These are phyloP conservation scores for Myopa tessellatipennis DNA, from an alignment of 2,888 invertebrate species.

Conservation along the genomic window DNA sequence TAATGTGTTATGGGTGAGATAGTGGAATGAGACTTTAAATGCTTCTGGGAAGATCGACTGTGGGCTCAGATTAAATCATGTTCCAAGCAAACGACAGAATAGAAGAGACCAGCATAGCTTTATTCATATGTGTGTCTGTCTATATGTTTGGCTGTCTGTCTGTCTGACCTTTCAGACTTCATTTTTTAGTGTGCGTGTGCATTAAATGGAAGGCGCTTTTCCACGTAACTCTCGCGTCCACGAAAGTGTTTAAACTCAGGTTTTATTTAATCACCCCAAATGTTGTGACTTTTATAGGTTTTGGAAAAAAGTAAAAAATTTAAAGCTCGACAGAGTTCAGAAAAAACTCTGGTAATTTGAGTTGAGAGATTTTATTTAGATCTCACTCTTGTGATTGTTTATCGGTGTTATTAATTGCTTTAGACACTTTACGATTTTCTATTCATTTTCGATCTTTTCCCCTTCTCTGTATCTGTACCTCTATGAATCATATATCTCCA, in stretches of 20 bases:
- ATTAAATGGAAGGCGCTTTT: constrained; percentile 15
- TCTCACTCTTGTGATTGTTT: background rate
- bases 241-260: background rate
- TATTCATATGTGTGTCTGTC: no score
- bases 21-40: constrained; percentile 6
- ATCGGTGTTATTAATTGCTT: constrained; percentile 28
- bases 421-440: constrained; percentile 33
- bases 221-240: background rate
- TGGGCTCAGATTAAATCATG: background rate
- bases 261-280: constrained; percentile 14
- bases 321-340: background rate
- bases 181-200: background rate
- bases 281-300: constrained; percentile 15
- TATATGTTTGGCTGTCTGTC: no score
- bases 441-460: constrained; percentile 54
- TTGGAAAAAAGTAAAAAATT: background rate
- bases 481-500: no score
- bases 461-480: no score
- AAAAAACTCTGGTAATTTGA: constrained; percentile 20
- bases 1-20: background rate
- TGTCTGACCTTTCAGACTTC: background rate
- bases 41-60: constrained; percentile 1
- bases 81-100: background rate
- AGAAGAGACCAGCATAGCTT: background rate
- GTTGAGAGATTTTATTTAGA: constrained; percentile 8